Evolutionary conservation across 2,797 vertebrate genomes (phyloP).

Genomic region (Tauraco hartlaubi): DNA sequence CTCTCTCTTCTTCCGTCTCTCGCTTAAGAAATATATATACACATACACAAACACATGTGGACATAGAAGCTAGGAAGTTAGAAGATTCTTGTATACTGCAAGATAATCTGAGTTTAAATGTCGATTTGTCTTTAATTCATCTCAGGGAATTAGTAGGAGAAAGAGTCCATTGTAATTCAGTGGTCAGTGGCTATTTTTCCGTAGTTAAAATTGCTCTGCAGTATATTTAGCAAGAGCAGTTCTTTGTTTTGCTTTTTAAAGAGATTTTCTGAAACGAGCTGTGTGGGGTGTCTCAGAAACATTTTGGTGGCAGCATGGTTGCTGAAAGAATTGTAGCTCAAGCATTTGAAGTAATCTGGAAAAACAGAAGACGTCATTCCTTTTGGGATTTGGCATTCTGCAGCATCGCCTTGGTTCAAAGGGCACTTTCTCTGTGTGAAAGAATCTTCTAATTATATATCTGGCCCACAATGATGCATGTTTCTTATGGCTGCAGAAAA

Average conservation of each 20-base stretch:
- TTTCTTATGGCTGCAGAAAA: conserved; percentile 42
- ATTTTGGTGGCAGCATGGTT: not conserved
- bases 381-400: conserved; percentile 52
- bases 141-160: not conserved
- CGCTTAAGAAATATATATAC: not conserved
- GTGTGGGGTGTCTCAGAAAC: conserved; percentile 12
- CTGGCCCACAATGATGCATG: conserved; percentile 15
- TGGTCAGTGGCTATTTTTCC: not conserved
- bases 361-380: conserved; percentile 56
- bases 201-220: not conserved
- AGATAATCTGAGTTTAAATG: not conserved
- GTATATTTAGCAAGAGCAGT: conserved; percentile 33
- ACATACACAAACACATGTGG: not conserved
- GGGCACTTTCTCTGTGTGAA: conserved; percentile 46
- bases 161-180: not conserved
- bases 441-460: conserved; percentile 51
- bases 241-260: conserved; percentile 47
- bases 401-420: conserved; percentile 35
- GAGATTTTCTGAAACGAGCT: not conserved
- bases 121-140: not conserved
- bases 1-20: not conserved
- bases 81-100: not conserved
- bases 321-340: not conserved
- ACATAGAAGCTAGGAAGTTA: not conserved
- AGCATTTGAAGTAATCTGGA: conserved; percentile 36